These are phyloP conservation scores for Numenius phaeopus DNA, from an alignment of 2,797 vertebrate species.

Conservation along the genomic window DNA sequence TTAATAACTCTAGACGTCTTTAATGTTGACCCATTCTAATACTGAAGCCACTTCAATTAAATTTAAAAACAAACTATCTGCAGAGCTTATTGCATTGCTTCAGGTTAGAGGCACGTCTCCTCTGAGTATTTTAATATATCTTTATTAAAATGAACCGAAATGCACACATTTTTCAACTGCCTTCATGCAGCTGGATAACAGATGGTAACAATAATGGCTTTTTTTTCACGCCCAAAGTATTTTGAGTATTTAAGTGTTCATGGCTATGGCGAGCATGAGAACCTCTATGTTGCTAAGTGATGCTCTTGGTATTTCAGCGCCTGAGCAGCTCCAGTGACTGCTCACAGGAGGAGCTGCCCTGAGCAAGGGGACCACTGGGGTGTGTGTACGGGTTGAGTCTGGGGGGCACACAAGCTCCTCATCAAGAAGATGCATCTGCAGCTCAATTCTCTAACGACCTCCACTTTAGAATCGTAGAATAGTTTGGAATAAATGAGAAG, in stretches of 20 bases:
- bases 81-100: neutral
- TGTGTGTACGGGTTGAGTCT: accelerated
- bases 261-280: neutral
- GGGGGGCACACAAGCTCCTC: neutral
- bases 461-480: neutral
- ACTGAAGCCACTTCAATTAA: neutral
- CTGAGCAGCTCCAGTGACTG: neutral
- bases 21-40: constrained; percentile 29
- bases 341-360: neutral
- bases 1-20: constrained; percentile 43
- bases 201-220: neutral
- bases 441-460: neutral
- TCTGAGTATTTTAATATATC: constrained; percentile 3
- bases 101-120: neutral
- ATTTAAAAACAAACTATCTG: neutral
- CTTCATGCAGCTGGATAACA: constrained; percentile 22
- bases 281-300: neutral
- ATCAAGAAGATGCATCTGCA: neutral
- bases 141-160: constrained; percentile 8
- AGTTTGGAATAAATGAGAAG: neutral
- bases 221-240: neutral
- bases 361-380: neutral
- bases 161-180: constrained; percentile 24
- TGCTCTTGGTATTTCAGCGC: too few species aligned
- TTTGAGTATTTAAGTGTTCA: neutral